Evolutionary conservation across 2,888 invertebrate species (phyloP).

Genomic region (Synergus umbraculus): DNA sequence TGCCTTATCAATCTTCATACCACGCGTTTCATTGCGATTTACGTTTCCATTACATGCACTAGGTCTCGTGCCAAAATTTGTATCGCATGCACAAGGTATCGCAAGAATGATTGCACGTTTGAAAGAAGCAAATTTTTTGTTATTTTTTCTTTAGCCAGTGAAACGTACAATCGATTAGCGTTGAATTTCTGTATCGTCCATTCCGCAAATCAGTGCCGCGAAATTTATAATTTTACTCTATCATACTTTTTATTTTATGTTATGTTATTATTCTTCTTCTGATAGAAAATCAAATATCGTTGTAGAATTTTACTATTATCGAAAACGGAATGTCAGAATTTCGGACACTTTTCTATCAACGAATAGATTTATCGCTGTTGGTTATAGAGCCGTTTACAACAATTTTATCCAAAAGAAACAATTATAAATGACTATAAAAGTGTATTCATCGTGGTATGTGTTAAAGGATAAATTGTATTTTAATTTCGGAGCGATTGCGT

Average conservation of each 20-base stretch:
- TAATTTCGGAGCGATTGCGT: conserved; percentile 24
- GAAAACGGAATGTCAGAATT: conserved; percentile 13
- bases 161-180: conserved; percentile 12
- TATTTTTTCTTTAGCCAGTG: conserved; percentile 1
- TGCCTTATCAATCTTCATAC: conserved; percentile 17
- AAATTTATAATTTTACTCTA: conserved; percentile 26
- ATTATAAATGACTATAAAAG: conserved; percentile 23
- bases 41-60: neutral
- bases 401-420: conserved; percentile 28
- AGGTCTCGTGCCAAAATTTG: conserved; percentile 22
- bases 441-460: conserved; percentile 26
- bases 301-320: neutral
- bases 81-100: neutral
- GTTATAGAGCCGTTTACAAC: conserved; percentile 9
- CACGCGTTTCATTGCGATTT: neutral
- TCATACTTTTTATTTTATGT: neutral
- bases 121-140: neutral
- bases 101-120: neutral
- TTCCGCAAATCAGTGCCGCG: conserved; percentile 27
- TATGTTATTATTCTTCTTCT: neutral
- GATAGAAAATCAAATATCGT: conserved; percentile 11
- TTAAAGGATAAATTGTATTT: conserved; percentile 13
- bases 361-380: conserved; percentile 28
- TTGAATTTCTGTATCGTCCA: neutral
- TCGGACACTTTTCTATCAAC: neutral